A percentile compares a stretch with the other conserved stretches of the same genome.
These are phyloP conservation scores for Heptranchias perlo DNA, from an alignment of 2,113 vertebrate species.

Conservation along the genomic window DNA sequence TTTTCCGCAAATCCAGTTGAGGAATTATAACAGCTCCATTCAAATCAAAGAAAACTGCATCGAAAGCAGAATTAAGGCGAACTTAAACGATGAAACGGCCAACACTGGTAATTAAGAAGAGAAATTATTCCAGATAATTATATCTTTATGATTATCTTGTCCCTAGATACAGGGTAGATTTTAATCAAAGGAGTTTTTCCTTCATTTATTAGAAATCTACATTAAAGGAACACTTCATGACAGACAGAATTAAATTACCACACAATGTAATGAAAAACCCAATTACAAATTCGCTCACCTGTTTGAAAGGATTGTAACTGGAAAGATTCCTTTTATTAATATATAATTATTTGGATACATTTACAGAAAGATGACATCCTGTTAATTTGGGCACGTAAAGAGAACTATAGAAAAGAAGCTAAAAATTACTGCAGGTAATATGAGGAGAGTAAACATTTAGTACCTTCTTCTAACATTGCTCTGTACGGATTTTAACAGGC, in stretches of 20 bases:
- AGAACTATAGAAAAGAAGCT: background rate
- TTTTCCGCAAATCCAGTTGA: background rate
- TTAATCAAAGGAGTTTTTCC: background rate
- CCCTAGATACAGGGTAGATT: background rate
- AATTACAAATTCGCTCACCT: background rate
- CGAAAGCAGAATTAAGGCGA: background rate
- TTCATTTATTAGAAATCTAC: background rate
- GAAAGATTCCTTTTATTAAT: background rate
- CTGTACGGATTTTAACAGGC: too few species aligned
- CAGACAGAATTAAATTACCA: background rate
- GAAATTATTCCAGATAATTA: conserved; percentile 16
- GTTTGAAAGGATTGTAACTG: background rate
- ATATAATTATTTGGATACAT: background rate
- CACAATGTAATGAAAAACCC: background rate
- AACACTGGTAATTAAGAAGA: background rate
- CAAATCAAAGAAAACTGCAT: background rate
- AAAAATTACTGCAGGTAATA: background rate
- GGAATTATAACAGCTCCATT: background rate
- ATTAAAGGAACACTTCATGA: background rate
- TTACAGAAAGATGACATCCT: background rate
- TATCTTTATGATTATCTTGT: background rate
- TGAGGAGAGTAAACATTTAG: background rate
- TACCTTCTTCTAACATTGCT: background rate
- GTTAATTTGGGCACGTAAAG: background rate
- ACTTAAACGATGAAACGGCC: background rate